These are phyloP conservation scores for Actinia tenebrosa DNA, from an alignment of 64 coral and sea anemone genomes.

Conservation along the genomic window DNA sequence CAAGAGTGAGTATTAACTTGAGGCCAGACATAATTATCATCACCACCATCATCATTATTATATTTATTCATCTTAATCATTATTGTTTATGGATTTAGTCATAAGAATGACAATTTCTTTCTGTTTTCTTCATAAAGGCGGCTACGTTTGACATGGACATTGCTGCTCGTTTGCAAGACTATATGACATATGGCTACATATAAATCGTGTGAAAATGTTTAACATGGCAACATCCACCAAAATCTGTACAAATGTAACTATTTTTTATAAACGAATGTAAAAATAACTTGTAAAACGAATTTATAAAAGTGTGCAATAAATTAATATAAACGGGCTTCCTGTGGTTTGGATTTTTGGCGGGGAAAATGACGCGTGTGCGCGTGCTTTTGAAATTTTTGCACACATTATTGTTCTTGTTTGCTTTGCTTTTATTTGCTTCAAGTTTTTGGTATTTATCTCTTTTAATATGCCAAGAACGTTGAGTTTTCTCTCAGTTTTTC, in stretches of 20 bases:
- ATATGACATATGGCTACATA: slow-evolving; percentile 93
- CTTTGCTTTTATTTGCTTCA: neutral
- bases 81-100: neutral
- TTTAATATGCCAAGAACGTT: neutral
- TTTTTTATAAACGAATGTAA: neutral
- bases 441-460: neutral
- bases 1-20: slow-evolving; percentile 51
- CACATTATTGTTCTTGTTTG: neutral
- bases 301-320: neutral
- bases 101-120: neutral
- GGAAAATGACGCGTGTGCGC: slow-evolving; percentile 9
- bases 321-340: neutral
- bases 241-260: neutral
- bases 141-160: slow-evolving; percentile 82
- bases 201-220: slow-evolving; percentile 6
- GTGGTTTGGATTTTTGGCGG: neutral
- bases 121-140: slow-evolving; percentile 39
- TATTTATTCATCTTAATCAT: neutral
- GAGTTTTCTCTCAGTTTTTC: neutral
- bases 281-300: neutral
- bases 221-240: neutral
- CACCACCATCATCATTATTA: neutral
- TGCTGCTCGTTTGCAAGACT: slow-evolving; percentile 85
- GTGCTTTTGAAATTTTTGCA: neutral
- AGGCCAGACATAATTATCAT: neutral